A percentile compares a stretch with the other conserved stretches of the same genome.
Evolutionary conservation across 1,140 invertebrate genomes (phyloP).

Genomic region (Hormaphis cornu): DNA sequence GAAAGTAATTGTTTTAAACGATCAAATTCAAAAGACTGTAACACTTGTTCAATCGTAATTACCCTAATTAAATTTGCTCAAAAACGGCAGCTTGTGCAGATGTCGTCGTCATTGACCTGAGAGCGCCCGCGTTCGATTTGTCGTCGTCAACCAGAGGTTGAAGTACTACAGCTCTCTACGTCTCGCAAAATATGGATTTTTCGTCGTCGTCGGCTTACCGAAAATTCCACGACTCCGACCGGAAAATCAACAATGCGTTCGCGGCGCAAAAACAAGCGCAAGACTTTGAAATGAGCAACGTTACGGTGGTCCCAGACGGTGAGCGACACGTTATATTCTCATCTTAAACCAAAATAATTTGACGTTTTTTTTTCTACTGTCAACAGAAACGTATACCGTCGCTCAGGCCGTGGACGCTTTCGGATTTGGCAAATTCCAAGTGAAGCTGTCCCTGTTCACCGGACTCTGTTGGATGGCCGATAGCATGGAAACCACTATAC

Average conservation of each 20-base stretch:
- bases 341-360: too few relatives aligned
- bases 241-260: not conserved
- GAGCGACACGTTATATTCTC: constrained; percentile 35
- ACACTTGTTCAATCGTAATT: too few relatives aligned
- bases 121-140: too few relatives aligned
- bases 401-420: constrained; percentile 90
- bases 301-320: constrained; percentile 74
- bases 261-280: constrained; percentile 40
- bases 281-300: constrained; percentile 68
- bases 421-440: constrained; percentile 93
- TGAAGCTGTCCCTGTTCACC: constrained; percentile 76
- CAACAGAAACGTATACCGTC: constrained; percentile 81
- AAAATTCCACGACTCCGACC: not conserved
- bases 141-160: too few relatives aligned
- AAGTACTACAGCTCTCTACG: too few relatives aligned
- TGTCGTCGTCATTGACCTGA: too few relatives aligned
- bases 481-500: constrained; percentile 96
- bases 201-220: not conserved
- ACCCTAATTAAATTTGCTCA: too few relatives aligned
- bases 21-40: too few relatives aligned
- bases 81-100: too few relatives aligned
- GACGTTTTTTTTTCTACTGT: not conserved
- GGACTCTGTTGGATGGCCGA: constrained; percentile 93
- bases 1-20: too few relatives aligned
- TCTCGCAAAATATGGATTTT: constrained; percentile 9